Evolutionary conservation across 2,888 invertebrate genomes (phyloP).

Genomic region (Halictus quadricinctus): DNA sequence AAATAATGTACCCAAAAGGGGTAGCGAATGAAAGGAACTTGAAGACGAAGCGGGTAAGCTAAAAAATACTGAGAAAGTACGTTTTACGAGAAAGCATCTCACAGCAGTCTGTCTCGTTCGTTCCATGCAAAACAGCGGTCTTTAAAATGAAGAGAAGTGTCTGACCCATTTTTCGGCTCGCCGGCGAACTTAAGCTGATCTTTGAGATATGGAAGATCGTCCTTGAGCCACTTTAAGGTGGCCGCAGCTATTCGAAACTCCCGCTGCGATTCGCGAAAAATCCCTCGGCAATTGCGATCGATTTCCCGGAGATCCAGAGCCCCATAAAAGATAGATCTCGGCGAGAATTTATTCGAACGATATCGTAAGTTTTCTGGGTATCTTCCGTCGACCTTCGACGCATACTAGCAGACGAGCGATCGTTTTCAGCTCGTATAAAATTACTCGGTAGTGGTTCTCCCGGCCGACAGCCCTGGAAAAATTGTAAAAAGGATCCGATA

Average conservation of each 20-base stretch:
- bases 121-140: not conserved
- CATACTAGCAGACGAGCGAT: not conserved
- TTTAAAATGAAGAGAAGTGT: not conserved
- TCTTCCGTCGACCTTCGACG: not conserved
- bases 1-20: too few relatives aligned
- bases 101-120: not conserved
- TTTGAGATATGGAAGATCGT: not conserved
- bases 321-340: conserved; percentile 8
- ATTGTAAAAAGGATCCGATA: conserved; percentile 34
- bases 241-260: not conserved
- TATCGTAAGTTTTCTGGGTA: conserved; percentile 10
- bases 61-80: not conserved
- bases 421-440: conserved; percentile 18
- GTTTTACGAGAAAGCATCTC: not conserved
- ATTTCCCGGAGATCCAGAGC: not conserved
- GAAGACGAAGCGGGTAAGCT: not conserved
- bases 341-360: conserved; percentile 4
- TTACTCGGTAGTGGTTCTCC: conserved; percentile 17
- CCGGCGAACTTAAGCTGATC: not conserved
- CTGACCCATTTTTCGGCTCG: not conserved
- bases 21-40: too few relatives aligned
- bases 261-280: not conserved
- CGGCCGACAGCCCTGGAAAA: not conserved
- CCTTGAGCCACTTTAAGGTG: not conserved
- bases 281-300: conserved; percentile 12